phyloP scores from a whole-genome alignment of 35 echinoderm and acorn worm genomes.

The Acanthaster planci region DNA sequence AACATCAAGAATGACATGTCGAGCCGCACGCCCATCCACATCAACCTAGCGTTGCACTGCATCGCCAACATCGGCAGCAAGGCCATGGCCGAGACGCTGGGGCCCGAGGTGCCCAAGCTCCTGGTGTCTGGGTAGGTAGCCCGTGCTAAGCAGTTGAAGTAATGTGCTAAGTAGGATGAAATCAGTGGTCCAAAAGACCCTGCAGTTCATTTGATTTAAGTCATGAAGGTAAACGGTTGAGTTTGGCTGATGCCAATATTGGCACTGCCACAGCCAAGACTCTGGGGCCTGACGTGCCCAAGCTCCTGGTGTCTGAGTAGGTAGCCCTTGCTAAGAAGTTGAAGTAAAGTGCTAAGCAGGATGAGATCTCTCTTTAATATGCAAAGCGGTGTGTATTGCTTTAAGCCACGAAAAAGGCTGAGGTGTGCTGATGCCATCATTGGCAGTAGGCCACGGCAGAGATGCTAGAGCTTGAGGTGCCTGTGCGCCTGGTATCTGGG shows the following conservation, averaged over 20 bases:
- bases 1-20: conserved; percentile 88
- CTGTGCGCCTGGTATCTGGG: conserved; percentile 83
- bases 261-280: conserved; percentile 88
- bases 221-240: too few relatives aligned
- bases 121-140: conserved; percentile 85
- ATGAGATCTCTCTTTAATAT: too few relatives aligned
- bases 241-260: too few relatives aligned
- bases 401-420: too few relatives aligned
- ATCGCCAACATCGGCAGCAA: conserved; percentile 99
- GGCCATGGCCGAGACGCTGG: conserved; percentile 85
- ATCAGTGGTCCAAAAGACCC: too few relatives aligned
- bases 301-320: conserved; percentile 88
- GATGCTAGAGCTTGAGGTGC: conserved; percentile 71
- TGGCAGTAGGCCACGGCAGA: conserved; percentile 93
- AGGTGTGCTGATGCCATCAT: too few relatives aligned
- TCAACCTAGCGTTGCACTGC: conserved; percentile 92
- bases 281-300: conserved; percentile 81
- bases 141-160: neutral
- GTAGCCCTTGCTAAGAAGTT: neutral
- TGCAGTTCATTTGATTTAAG: too few relatives aligned
- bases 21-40: conserved; percentile 71
- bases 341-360: too few relatives aligned
- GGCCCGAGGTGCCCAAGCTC: conserved; percentile 81
- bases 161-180: too few relatives aligned
- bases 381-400: too few relatives aligned